phyloP scores from a whole-genome alignment of 2,797 vertebrate species.

The Scleropages formosus region DNA sequence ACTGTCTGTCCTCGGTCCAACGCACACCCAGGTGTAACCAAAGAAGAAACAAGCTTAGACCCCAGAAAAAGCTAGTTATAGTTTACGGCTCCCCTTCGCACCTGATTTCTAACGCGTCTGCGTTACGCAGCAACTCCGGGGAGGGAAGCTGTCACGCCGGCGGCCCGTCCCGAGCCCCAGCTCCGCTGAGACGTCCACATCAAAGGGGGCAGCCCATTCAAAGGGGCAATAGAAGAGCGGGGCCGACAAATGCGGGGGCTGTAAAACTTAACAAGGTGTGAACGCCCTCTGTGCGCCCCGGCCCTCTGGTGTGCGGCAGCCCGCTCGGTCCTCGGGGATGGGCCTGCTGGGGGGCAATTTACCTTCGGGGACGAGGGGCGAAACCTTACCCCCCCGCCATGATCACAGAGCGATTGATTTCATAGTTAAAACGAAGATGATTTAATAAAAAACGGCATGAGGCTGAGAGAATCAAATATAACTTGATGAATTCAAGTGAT shows the following conservation, averaged over 20 bases:
- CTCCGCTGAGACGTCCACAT: constrained; percentile 58
- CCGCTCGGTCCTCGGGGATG: constrained; percentile 41
- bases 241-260: constrained; percentile 70
- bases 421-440: too few relatives aligned
- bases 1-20: neutral
- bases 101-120: neutral
- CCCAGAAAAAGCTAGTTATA: neutral
- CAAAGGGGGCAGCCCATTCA: constrained; percentile 60
- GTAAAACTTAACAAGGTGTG: constrained; percentile 80
- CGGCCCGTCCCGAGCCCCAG: constrained; percentile 50
- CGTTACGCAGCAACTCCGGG: neutral
- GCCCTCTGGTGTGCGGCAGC: constrained; percentile 50
- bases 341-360: neutral
- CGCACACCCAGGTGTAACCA: neutral
- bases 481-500: too few relatives aligned
- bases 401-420: too few relatives aligned
- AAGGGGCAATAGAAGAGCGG: constrained; percentile 61
- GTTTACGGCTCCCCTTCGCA: neutral
- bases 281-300: constrained; percentile 68
- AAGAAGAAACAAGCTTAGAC: neutral
- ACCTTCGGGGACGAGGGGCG: too few relatives aligned
- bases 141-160: constrained; percentile 39
- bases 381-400: too few relatives aligned
- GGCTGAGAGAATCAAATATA: too few relatives aligned
- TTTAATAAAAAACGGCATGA: too few relatives aligned